These are phyloP conservation scores for Leucopsar rothschildi DNA, from an alignment of 2,113 vertebrate genomes.

Conservation along the genomic window DNA sequence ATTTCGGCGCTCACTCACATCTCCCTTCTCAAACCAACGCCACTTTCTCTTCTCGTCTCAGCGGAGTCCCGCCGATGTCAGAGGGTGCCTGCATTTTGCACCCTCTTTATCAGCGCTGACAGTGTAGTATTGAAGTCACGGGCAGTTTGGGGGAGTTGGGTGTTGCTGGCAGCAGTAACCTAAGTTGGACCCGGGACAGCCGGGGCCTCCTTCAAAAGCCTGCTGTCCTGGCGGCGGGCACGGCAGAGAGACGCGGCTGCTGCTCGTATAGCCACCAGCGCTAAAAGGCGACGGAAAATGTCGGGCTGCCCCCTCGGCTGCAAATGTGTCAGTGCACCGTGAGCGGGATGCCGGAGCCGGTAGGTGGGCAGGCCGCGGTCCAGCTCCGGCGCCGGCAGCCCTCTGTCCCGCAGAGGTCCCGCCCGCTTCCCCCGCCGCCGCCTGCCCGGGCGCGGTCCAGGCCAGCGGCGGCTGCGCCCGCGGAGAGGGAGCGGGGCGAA, in stretches of 20 bases:
- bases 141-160: fast-evolving
- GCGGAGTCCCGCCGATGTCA: no score
- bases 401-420: neutral
- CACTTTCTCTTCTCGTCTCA: neutral
- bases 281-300: fast-evolving
- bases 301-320: no score
- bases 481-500: neutral
- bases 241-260: no score
- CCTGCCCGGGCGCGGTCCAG: fast-evolving
- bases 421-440: neutral
- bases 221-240: fast-evolving
- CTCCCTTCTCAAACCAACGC: neutral
- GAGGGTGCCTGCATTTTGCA: neutral
- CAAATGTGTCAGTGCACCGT: fast-evolving
- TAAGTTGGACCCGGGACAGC: no score
- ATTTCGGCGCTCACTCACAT: fast-evolving
- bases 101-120: neutral
- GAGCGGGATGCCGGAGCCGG: neutral
- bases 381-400: fast-evolving
- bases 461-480: neutral
- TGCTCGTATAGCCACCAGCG: fast-evolving
- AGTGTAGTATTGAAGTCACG: fast-evolving
- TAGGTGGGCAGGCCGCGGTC: neutral
- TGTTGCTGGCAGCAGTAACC: neutral
- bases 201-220: neutral